Conservation (phyloP, 2,888 invertebrate species). For the Heterodera filipjevi region DNA sequence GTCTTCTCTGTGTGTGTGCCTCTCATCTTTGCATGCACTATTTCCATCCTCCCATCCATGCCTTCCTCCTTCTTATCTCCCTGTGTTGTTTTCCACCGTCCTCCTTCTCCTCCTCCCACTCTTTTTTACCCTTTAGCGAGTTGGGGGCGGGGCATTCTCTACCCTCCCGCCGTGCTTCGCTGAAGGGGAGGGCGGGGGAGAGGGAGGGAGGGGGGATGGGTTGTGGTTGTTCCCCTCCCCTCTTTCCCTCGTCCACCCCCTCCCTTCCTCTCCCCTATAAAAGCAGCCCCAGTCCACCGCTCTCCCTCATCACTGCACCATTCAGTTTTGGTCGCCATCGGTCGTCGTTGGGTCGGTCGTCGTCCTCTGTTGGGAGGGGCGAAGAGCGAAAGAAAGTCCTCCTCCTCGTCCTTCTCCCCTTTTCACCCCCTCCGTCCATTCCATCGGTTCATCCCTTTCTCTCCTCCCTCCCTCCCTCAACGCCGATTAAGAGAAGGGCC, state of each 20-base stretch:
- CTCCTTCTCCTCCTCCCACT: not conserved
- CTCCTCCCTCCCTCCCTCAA: no score
- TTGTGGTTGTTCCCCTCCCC: not conserved
- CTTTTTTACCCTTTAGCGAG: not conserved
- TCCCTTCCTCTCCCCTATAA: not conserved
- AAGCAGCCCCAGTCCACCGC: not conserved
- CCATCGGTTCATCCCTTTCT: no score
- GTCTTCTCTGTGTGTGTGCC: not conserved
- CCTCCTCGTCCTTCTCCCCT: not conserved
- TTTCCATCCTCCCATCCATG: not conserved
- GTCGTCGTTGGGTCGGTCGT: not conserved
- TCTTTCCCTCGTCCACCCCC: not conserved
- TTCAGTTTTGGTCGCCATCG: constrained; percentile 7
- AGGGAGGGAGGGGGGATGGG: no score
- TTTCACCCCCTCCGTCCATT: no score
- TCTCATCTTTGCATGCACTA: not conserved
- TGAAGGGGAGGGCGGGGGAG: not conserved
- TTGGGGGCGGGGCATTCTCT: constrained; percentile 7
- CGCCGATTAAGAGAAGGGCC: no score
- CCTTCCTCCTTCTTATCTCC: not conserved
- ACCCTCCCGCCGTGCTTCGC: not conserved
- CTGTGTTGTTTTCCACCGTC: no score
- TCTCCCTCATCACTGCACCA: not conserved
- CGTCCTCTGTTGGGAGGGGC: not conserved
- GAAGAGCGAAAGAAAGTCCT: not conserved